phyloP scores from a whole-genome alignment of 2,113 vertebrate genomes.

The Nibea albiflora region DNA sequence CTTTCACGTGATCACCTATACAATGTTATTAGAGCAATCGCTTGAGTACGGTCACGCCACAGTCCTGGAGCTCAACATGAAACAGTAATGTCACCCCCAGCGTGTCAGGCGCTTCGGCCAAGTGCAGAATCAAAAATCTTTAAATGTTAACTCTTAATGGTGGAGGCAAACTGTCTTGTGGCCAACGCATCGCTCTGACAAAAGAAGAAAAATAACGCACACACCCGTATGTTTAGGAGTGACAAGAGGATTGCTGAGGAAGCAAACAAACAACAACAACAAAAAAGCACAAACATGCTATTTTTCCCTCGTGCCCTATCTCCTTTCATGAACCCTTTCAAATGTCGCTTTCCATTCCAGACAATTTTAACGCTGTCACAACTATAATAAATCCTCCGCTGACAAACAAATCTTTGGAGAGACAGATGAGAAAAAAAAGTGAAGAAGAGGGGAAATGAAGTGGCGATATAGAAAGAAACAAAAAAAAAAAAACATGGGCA shows the following conservation, averaged over 20 bases:
- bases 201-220: neutral
- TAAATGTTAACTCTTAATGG: conserved; percentile 3
- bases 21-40: neutral
- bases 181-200: neutral
- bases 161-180: neutral
- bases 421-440: conserved; percentile 5
- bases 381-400: conserved; percentile 46
- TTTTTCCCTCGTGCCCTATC: neutral
- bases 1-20: too few species aligned
- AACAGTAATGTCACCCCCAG: neutral
- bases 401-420: conserved; percentile 32
- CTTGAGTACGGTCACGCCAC: neutral
- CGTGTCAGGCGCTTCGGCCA: neutral
- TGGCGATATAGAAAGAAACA: neutral
- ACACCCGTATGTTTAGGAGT: neutral
- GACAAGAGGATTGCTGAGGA: conserved; percentile 34
- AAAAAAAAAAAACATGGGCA: neutral
- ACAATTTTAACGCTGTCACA: conserved; percentile 56
- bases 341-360: conserved; percentile 60
- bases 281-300: neutral
- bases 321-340: conserved; percentile 49
- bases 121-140: neutral
- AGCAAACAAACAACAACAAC: neutral
- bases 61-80: neutral
- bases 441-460: conserved; percentile 23